phyloP scores from a whole-genome alignment of 2,113 vertebrate genomes.

The Podarcis muralis region DNA sequence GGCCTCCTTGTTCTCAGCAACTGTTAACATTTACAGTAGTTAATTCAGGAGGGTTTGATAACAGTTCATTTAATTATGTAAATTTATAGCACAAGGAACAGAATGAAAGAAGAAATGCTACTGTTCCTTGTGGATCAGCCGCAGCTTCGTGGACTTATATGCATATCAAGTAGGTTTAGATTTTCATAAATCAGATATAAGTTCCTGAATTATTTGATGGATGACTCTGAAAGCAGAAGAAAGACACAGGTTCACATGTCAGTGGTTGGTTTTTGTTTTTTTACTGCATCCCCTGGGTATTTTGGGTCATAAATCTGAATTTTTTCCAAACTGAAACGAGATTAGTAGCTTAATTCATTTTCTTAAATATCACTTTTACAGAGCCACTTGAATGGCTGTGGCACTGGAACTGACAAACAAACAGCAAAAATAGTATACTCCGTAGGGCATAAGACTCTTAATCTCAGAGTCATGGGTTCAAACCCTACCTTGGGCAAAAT shows the following conservation, averaged over 20 bases:
- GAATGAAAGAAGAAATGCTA: slow-evolving; percentile 13
- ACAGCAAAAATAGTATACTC: too few relatives aligned
- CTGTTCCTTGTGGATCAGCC: slow-evolving; percentile 54
- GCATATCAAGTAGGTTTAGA: slow-evolving; percentile 16
- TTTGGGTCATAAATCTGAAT: neutral
- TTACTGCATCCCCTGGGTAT: neutral
- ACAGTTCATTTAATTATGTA: slow-evolving; percentile 55
- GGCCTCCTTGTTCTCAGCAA: slow-evolving; percentile 64
- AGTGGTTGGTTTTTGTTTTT: neutral
- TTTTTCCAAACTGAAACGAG: neutral
- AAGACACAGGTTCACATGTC: accelerated
- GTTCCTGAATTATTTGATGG: neutral
- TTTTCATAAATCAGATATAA: neutral
- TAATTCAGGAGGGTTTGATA: slow-evolving; percentile 55
- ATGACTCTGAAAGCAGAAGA: slow-evolving; percentile 9
- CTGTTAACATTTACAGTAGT: slow-evolving; percentile 65
- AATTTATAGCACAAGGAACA: neutral
- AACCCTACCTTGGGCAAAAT: too few relatives aligned
- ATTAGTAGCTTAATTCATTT: neutral
- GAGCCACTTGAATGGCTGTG: neutral
- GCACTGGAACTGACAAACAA: neutral
- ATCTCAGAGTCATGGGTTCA: too few relatives aligned
- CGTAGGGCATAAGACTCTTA: too few relatives aligned
- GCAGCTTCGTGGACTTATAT: neutral
- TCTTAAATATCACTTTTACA: accelerated